These are phyloP conservation scores for Rhinichthys osculus DNA, from an alignment of 2,797 vertebrate species.

Conservation along the genomic window DNA sequence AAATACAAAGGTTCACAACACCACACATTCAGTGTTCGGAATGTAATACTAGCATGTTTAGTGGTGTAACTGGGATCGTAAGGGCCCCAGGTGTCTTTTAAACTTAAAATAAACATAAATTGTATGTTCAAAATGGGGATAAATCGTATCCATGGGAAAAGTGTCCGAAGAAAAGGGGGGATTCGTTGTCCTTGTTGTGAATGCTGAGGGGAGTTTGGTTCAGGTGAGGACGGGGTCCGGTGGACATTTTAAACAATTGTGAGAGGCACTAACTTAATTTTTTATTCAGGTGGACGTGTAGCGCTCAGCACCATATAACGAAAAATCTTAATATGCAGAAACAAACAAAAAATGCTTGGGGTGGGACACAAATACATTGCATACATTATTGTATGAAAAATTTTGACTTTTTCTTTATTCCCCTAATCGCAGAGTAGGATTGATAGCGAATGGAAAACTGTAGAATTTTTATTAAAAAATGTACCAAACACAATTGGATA, in stretches of 20 bases:
- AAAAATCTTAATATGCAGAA: neutral
- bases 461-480: neutral
- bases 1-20: slow-evolving; percentile 83
- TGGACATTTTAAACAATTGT: neutral
- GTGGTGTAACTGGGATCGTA: too few relatives aligned
- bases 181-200: neutral
- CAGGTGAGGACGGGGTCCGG: neutral
- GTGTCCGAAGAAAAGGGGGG: neutral
- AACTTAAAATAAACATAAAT: neutral
- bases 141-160: neutral
- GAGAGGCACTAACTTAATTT: too few relatives aligned
- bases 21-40: neutral
- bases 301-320: neutral
- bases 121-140: neutral
- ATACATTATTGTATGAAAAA: neutral
- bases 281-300: too few relatives aligned
- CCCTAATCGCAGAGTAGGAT: neutral
- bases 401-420: neutral
- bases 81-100: neutral
- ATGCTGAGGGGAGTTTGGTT: neutral
- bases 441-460: neutral
- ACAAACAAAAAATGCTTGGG: neutral
- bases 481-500: too few relatives aligned
- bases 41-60: neutral
- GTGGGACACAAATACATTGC: neutral